Base-by-base conservation (phyloP, 2,888 invertebrate genomes). In the Himalopsyche kuldschensis region DNA sequence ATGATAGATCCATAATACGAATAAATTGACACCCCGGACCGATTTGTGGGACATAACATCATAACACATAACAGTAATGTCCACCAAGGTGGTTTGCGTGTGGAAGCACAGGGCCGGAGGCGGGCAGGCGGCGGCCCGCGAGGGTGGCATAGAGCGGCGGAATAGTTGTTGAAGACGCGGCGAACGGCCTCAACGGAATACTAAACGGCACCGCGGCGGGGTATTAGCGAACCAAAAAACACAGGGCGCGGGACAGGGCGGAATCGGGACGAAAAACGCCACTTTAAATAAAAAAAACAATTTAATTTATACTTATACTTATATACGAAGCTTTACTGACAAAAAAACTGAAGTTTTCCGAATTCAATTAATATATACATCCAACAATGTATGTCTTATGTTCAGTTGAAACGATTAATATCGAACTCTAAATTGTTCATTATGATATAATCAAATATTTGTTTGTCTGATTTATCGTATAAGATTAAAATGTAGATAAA, bases 211-310 rank as follows among this genome's bases (percentile, higher is more conserved):
- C 83, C 83, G 63, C 82, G 85, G 69, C 69, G 69, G 69, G 83
- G 84, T 85, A 85, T 84, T 86, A 84, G 84, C 84, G 78, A 80
- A 78, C 79, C 84, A 82, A 79, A 84, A 85, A 83, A 85, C 79
- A 84, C 76, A 24, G 48, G 76, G 76, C 76, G 76, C 35, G 32
- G n/a, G 4, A 27, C 83, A 80, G 83, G 78, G 31, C 55, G 30
- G 80, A 20, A 75, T 32, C n/a, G n/a, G 69, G 41, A 35, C 17
- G 20, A 76, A 41, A 27, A 1, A n/a, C 11, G 15, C 15, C 75
- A 20, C 1, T 6, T 1, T 27, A n/a, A 15, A 30, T n/a, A 30
- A 69, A 8, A 5, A 69, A 69, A 27, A 15, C 6, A 4, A 10
- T 11, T 69, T 20, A n/a, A n/a, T n/a, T n/a, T n/a, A n/a, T n/a